Evolutionary conservation across 2,888 invertebrate genomes (phyloP).

Genomic region (Mesorhabditis sp.): DNA sequence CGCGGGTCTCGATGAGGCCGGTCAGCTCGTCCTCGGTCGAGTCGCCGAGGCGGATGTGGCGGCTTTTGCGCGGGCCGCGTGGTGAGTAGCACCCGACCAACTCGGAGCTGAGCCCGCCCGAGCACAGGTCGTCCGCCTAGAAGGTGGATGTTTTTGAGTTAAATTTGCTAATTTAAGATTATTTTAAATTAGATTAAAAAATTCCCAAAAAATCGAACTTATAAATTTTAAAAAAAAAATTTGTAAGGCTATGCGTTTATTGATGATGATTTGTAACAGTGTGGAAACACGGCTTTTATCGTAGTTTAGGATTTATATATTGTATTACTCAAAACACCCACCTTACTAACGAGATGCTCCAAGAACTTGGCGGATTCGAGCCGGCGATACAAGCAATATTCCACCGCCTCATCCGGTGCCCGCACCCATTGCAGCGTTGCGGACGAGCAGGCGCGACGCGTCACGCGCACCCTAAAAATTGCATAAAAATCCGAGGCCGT

Average conservation of each 20-base stretch:
- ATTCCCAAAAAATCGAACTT: too few relatives aligned
- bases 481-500: neutral
- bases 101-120: conserved; percentile 24
- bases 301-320: neutral
- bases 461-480: conserved; percentile 36
- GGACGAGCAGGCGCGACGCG: conserved; percentile 25
- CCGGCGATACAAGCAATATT: conserved; percentile 42
- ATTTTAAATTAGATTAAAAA: neutral
- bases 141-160: neutral
- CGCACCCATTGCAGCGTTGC: conserved; percentile 40
- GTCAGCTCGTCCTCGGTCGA: conserved; percentile 13
- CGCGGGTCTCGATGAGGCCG: conserved; percentile 38
- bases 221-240: too few relatives aligned
- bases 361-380: conserved; percentile 30
- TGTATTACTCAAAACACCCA: conserved; percentile 12
- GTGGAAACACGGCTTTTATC: too few relatives aligned
- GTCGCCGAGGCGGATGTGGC: neutral
- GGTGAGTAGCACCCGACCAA: conserved; percentile 42
- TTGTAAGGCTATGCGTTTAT: neutral
- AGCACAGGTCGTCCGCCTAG: conserved; percentile 36
- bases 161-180: neutral
- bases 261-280: too few relatives aligned
- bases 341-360: conserved; percentile 39
- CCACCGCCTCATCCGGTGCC: conserved; percentile 27
- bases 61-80: conserved; percentile 16